Conservation (phyloP, 2,888 invertebrate genomes). For the Galerucella pusilla region DNA sequence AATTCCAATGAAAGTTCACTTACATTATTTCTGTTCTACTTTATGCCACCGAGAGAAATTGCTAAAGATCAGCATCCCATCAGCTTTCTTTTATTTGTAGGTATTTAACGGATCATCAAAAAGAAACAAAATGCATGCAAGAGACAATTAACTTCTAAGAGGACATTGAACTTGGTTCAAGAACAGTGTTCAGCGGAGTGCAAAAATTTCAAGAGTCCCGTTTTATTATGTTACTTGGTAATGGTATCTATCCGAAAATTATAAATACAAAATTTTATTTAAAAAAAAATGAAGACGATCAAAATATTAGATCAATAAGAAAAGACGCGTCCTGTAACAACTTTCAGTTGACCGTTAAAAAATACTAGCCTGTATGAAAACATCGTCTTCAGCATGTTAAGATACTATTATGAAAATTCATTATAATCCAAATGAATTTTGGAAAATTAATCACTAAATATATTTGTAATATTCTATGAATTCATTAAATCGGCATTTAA, state of each 20-base stretch:
- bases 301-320: not conserved
- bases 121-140: not conserved
- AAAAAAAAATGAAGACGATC: not conserved
- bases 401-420: not conserved
- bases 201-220: conserved; percentile 13
- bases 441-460: too few species aligned
- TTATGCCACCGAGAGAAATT: conserved; percentile 8
- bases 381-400: conserved; percentile 13
- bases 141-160: conserved; percentile 13
- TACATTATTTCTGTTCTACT: conserved; percentile 3
- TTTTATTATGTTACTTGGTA: conserved; percentile 11
- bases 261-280: not conserved
- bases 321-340: conserved; percentile 36
- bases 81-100: conserved; percentile 5
- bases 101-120: not conserved
- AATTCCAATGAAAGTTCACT: not conserved
- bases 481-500: not conserved
- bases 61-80: conserved; percentile 5
- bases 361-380: conserved; percentile 39
- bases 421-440: too few species aligned
- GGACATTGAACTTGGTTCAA: conserved; percentile 20
- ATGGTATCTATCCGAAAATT: not conserved
- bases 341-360: conserved; percentile 47
- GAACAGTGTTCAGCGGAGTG: conserved; percentile 20
- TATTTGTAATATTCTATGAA: too few species aligned